phyloP scores from a whole-genome alignment of 2,113 vertebrate species.

The Tiliqua scincoides region DNA sequence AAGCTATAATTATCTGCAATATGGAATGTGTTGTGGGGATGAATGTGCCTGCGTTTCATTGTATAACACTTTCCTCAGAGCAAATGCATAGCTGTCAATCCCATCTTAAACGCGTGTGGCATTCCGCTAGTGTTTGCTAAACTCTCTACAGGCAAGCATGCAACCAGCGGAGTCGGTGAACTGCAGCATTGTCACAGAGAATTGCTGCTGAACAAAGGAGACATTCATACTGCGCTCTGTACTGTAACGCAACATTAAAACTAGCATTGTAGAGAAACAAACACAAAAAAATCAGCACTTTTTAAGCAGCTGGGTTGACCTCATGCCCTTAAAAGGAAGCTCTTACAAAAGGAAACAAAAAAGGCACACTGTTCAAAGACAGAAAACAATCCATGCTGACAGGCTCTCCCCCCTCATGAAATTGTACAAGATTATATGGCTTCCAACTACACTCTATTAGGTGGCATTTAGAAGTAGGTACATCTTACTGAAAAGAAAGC shows the following conservation, averaged over 20 bases:
- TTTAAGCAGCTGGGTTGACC: constrained; percentile 26
- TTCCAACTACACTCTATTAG: neutral
- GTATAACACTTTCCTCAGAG: neutral
- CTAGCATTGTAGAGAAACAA: neutral
- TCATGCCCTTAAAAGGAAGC: constrained; percentile 22
- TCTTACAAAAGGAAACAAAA: constrained; percentile 23
- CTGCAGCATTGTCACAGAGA: constrained; percentile 33
- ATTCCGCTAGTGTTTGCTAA: constrained; percentile 33
- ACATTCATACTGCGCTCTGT: neutral
- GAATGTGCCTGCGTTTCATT: neutral
- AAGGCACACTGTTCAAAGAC: neutral
- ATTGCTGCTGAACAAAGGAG: constrained; percentile 28
- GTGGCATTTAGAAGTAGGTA: neutral
- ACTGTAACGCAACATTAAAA: constrained; percentile 39
- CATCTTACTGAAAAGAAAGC: neutral
- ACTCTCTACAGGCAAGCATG: constrained; percentile 4
- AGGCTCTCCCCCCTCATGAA: neutral
- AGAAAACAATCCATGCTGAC: neutral
- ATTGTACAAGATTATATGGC: constrained; percentile 1
- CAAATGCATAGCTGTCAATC: constrained; percentile 16
- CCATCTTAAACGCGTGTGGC: neutral
- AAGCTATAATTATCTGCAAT: neutral
- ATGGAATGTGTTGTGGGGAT: neutral
- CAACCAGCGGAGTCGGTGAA: constrained; percentile 14
- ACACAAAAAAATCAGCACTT: neutral